A percentile compares a stretch with the other conserved stretches of the same genome.
These are phyloP conservation scores for Xenopus borealis DNA, from an alignment of 2,113 vertebrate species.

Conservation along the genomic window DNA sequence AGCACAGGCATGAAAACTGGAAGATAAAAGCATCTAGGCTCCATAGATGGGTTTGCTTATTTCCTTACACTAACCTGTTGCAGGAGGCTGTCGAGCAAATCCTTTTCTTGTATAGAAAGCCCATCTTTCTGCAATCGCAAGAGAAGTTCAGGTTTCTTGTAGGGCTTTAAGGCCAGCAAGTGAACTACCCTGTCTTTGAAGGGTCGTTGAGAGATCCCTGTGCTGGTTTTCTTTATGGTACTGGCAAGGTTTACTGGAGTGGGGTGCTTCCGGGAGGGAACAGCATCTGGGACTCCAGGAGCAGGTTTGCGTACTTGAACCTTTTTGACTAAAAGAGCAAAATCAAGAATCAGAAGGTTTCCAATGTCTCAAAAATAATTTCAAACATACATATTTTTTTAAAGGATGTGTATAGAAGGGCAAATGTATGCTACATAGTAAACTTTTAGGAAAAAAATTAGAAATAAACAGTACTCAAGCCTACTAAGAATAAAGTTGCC, in stretches of 20 bases:
- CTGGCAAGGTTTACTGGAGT: conserved; percentile 88
- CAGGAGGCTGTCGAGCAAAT: conserved; percentile 84
- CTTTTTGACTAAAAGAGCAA: conserved; percentile 76
- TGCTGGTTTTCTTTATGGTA: conserved; percentile 72
- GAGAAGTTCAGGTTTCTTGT: conserved; percentile 91
- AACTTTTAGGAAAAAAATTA: too few relatives aligned
- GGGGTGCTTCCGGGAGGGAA: conserved; percentile 80
- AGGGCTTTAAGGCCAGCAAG: conserved; percentile 93
- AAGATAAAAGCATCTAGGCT: too few relatives aligned
- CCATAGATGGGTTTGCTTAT: too few relatives aligned
- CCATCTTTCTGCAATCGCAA: conserved; percentile 92
- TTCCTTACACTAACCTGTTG: conserved; percentile 77
- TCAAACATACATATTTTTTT: too few relatives aligned
- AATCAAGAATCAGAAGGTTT: background rate
- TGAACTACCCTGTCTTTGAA: conserved; percentile 88
- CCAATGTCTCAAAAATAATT: too few relatives aligned
- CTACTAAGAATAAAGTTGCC: too few relatives aligned
- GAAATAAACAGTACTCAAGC: too few relatives aligned
- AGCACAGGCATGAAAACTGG: too few relatives aligned
- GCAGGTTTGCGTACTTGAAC: conserved; percentile 91
- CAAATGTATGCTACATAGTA: too few relatives aligned
- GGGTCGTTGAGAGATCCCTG: conserved; percentile 71
- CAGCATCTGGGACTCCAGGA: conserved; percentile 73
- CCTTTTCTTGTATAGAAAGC: conserved; percentile 81
- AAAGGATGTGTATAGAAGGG: too few relatives aligned